Conservation (phyloP, 2,797 vertebrate species). For the Pelodytes ibericus region DNA sequence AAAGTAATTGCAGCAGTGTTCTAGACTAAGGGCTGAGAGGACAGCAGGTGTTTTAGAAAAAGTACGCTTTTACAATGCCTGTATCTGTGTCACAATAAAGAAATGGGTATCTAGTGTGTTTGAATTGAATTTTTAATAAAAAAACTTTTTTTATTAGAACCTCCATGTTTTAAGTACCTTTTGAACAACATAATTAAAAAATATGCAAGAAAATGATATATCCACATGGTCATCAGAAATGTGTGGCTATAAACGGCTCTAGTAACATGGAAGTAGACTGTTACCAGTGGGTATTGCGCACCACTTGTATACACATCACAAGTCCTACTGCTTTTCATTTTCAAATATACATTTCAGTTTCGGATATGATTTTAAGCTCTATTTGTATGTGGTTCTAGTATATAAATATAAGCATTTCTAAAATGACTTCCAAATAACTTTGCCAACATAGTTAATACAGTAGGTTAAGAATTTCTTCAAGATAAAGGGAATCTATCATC, state of each 20-base stretch:
- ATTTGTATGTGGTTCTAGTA: conserved; percentile 6
- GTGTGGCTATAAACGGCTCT: conserved; percentile 5
- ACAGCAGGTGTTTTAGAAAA: neutral
- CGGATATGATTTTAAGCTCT: conserved; percentile 21
- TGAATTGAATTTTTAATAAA: conserved; percentile 23
- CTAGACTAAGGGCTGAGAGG: neutral
- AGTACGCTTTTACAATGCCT: too few species aligned
- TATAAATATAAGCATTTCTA: conserved; percentile 30
- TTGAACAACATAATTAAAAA: conserved; percentile 35
- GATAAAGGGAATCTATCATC: conserved; percentile 5
- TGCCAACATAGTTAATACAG: conserved; percentile 8
- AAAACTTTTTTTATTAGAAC: conserved; percentile 35
- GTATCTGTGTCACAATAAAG: neutral
- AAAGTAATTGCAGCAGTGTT: neutral
- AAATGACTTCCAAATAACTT: conserved; percentile 3
- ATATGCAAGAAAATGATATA: conserved; percentile 21
- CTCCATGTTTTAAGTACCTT: conserved; percentile 27
- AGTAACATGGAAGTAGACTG: conserved; percentile 11
- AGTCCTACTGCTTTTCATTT: conserved; percentile 34
- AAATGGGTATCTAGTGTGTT: conserved; percentile 14
- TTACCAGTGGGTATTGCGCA: conserved; percentile 8
- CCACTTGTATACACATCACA: conserved; percentile 26
- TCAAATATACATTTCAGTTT: conserved; percentile 22
- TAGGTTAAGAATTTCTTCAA: conserved; percentile 4
- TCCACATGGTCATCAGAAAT: conserved; percentile 19